Conservation (phyloP, 2,113 vertebrate genomes). For the Pogona vitticeps region DNA sequence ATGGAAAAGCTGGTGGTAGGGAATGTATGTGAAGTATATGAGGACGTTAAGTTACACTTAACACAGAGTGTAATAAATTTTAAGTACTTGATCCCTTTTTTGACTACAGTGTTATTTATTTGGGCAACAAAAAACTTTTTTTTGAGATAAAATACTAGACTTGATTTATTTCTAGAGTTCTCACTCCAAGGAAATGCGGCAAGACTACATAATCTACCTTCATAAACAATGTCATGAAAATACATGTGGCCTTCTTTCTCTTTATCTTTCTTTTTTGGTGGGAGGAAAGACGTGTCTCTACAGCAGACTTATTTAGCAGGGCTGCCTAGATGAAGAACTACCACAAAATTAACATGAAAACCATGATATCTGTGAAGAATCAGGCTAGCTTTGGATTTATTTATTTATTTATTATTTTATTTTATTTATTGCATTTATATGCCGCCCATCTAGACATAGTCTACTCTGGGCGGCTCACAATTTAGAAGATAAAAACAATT, state of each 20-base stretch:
- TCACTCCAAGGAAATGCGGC: neutral
- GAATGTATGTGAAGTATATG: neutral
- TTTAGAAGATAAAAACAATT: too few species aligned
- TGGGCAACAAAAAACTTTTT: neutral
- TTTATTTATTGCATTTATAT: too few species aligned
- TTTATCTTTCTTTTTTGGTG: too few species aligned
- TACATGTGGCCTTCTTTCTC: slow-evolving; percentile 6
- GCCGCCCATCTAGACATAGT: too few species aligned
- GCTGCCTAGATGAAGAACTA: neutral
- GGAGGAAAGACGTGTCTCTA: neutral
- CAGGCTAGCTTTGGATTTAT: neutral
- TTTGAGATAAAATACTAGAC: neutral
- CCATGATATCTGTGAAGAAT: slow-evolving; percentile 9
- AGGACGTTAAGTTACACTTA: neutral
- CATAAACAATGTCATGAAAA: neutral
- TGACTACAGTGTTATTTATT: neutral
- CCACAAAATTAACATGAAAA: neutral
- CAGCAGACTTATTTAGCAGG: neutral
- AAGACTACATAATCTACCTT: neutral
- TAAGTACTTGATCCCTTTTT: neutral
- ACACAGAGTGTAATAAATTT: neutral
- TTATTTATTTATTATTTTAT: too few species aligned
- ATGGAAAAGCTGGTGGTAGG: neutral
- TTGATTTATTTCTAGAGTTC: slow-evolving; percentile 19
- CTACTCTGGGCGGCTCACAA: too few species aligned